phyloP scores from a whole-genome alignment of 2,888 invertebrate species.

The Yponomeuta evonymella region DNA sequence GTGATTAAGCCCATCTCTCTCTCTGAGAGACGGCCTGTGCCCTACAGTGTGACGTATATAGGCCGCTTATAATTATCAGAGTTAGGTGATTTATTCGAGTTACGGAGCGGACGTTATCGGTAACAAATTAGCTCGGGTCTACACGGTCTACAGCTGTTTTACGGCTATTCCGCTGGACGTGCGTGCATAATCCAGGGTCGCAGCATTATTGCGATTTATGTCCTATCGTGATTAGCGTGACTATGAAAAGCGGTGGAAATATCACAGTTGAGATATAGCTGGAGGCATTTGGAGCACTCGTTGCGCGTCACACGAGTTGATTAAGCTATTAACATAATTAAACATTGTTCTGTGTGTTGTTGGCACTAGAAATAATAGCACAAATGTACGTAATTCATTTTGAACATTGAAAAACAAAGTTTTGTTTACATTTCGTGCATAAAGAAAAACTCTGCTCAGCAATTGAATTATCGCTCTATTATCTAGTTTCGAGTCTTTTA shows the following conservation, averaged over 20 bases:
- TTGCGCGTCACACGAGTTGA: background rate
- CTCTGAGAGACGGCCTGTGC: no score
- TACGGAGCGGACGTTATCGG: background rate
- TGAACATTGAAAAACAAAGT: no score
- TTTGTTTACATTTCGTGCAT: no score
- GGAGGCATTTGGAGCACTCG: background rate
- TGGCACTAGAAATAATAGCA: background rate
- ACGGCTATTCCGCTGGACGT: background rate
- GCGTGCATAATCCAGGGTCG: background rate
- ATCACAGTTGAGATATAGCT: background rate
- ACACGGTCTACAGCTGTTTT: background rate
- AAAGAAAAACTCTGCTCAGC: no score
- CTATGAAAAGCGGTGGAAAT: background rate
- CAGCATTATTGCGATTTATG: constrained; percentile 4
- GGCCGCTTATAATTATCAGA: no score
- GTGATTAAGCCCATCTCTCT: no score
- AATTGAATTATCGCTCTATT: background rate
- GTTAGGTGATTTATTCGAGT: background rate
- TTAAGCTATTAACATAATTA: constrained; percentile 2
- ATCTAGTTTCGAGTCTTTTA: background rate
- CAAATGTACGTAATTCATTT: background rate
- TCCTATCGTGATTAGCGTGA: background rate
- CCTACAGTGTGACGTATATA: no score
- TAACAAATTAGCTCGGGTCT: background rate
- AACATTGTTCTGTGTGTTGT: background rate